Evolutionary conservation across 1,140 invertebrate species (phyloP).

Genomic region (Oryctes rhinoceros): DNA sequence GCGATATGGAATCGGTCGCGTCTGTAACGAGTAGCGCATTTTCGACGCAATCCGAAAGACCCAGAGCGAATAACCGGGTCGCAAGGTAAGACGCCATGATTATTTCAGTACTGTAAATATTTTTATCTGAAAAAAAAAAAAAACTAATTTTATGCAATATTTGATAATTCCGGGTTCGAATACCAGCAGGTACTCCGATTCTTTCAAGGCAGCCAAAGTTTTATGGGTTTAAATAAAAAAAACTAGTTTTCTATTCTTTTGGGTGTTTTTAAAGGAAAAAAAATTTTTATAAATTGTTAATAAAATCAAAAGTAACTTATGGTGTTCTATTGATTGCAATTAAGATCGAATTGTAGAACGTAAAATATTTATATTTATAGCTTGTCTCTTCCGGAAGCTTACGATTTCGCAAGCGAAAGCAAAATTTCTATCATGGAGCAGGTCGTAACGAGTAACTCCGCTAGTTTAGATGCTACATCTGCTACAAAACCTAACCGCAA

Average conservation of each 20-base stretch:
- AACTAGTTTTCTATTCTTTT: too few species aligned
- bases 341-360: too few species aligned
- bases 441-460: too few species aligned
- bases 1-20: conserved; percentile 88
- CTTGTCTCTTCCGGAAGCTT: neutral
- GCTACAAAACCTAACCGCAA: neutral
- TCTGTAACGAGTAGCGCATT: conserved; percentile 90
- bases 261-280: too few species aligned
- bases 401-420: neutral
- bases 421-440: too few species aligned
- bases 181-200: neutral
- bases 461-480: neutral
- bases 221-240: too few species aligned
- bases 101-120: neutral
- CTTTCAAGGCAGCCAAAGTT: too few species aligned
- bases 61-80: conserved; percentile 72
- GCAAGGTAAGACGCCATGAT: conserved; percentile 68
- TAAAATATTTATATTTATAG: neutral
- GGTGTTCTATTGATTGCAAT: too few species aligned
- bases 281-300: too few species aligned
- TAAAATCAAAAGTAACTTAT: too few species aligned
- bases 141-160: too few species aligned
- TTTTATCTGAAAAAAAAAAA: neutral
- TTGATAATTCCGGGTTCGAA: neutral
- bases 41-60: conserved; percentile 89